A percentile compares a stretch with the other conserved stretches of the same genome.
Evolutionary conservation across 1,140 invertebrate genomes (phyloP).

Genomic region (Anoplophora glabripennis): DNA sequence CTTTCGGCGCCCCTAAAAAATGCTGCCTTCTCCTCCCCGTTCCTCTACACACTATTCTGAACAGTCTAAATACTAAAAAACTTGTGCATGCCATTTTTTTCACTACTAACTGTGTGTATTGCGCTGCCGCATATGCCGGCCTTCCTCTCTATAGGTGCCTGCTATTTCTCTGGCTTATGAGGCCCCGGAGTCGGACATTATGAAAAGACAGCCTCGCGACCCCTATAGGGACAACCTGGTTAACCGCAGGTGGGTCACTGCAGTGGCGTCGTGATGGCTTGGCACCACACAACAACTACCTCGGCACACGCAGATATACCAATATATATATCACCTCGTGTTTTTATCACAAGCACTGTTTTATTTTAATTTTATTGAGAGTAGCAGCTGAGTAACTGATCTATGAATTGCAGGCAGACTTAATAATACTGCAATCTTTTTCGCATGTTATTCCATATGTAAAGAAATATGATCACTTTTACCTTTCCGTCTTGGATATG

Average conservation of each 20-base stretch:
- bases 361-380: neutral
- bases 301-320: slow-evolving; percentile 32
- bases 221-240: slow-evolving; percentile 93
- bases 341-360: slow-evolving; percentile 11
- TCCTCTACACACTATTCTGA: slow-evolving; percentile 38
- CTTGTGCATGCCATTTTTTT: slow-evolving; percentile 45
- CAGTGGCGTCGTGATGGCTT: slow-evolving; percentile 39
- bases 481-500: too few species aligned
- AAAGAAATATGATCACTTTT: neutral
- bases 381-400: neutral
- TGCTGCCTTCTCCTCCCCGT: slow-evolving; percentile 10
- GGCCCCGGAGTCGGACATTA: slow-evolving; percentile 94
- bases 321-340: neutral
- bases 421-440: too few species aligned
- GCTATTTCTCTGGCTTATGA: slow-evolving; percentile 97
- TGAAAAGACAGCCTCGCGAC: slow-evolving; percentile 93
- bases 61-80: slow-evolving; percentile 29
- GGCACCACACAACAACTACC: slow-evolving; percentile 41
- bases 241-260: slow-evolving; percentile 76
- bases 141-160: slow-evolving; percentile 68
- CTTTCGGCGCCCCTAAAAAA: slow-evolving; percentile 6
- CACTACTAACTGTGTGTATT: slow-evolving; percentile 51
- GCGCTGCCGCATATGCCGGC: slow-evolving; percentile 47
- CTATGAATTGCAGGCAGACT: slow-evolving; percentile 17
- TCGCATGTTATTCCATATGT: too few species aligned